Conservation (phyloP, 2,113 vertebrate genomes). For the Grammomys surdaster region DNA sequence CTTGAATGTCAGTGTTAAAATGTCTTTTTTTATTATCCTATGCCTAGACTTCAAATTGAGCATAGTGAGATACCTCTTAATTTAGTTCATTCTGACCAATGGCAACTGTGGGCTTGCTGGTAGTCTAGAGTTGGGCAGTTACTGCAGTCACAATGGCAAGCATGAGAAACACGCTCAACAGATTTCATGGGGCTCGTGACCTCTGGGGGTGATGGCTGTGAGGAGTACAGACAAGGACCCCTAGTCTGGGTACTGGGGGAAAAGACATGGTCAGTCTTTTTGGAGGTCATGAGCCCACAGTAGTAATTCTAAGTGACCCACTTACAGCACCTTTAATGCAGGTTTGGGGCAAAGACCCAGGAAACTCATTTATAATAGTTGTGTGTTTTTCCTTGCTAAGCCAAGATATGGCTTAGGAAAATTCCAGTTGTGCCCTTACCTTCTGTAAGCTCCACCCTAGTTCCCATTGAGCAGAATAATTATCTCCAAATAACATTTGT, state of each 20-base stretch:
- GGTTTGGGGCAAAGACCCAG: background rate
- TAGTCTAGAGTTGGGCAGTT: background rate
- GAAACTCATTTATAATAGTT: background rate
- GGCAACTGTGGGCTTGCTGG: constrained; percentile 55
- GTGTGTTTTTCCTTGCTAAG: background rate
- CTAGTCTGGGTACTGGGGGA: background rate
- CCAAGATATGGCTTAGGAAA: background rate
- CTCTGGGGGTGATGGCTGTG: background rate
- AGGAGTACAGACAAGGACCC: background rate
- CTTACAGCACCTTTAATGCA: background rate
- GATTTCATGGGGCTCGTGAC: background rate
- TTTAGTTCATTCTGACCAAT: constrained; percentile 63
- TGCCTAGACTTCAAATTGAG: constrained; percentile 48
- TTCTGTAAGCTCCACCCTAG: background rate
- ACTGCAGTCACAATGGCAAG: constrained; percentile 18
- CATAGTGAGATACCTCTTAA: constrained; percentile 41
- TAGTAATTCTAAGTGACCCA: background rate
- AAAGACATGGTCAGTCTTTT: background rate
- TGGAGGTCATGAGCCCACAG: background rate
- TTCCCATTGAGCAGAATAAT: constrained; percentile 33
- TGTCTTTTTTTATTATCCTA: constrained; percentile 46
- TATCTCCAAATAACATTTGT: constrained; percentile 57
- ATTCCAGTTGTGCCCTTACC: background rate
- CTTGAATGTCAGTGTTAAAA: constrained; percentile 52
- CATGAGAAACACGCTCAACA: background rate